These are phyloP conservation scores for Deladenus siricidicola DNA, from an alignment of 2,888 invertebrate genomes.

Conservation along the genomic window DNA sequence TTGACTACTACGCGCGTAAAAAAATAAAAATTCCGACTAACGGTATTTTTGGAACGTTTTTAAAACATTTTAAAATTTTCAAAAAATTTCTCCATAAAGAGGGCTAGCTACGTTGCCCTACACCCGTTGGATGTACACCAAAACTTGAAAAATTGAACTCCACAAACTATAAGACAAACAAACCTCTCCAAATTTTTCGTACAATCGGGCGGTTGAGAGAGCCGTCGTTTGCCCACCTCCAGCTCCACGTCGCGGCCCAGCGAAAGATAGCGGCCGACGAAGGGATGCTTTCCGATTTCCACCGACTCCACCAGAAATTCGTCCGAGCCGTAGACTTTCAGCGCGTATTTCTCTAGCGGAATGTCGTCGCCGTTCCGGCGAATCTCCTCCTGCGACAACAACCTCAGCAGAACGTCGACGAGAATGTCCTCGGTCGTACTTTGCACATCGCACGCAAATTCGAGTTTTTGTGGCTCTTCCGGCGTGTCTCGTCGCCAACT, in stretches of 20 bases:
- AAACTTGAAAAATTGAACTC: no score
- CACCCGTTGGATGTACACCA: no score
- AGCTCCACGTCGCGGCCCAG: constrained; percentile 44
- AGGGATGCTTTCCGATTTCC: constrained; percentile 39
- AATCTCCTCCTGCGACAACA: constrained; percentile 28
- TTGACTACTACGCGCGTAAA: not conserved
- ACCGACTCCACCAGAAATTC: constrained; percentile 19
- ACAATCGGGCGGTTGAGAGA: not conserved
- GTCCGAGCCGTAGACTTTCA: constrained; percentile 35
- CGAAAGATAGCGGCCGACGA: constrained; percentile 41
- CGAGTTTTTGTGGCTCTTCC: constrained; percentile 20
- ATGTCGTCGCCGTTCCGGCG: constrained; percentile 20
- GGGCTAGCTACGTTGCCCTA: no score
- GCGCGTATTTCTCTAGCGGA: constrained; percentile 34
- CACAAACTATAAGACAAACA: no score
- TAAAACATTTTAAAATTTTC: not conserved
- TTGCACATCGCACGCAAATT: constrained; percentile 34
- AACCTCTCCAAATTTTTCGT: constrained; percentile 1
- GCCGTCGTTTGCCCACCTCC: constrained; percentile 29
- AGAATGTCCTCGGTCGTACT: constrained; percentile 33
- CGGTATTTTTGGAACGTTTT: no score
- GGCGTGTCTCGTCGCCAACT: constrained; percentile 21
- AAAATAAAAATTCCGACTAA: no score
- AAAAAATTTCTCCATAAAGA: not conserved
- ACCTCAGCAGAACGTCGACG: constrained; percentile 29